A percentile compares a stretch with the other conserved stretches of the same genome.
phyloP scores from a whole-genome alignment of 1,140 invertebrate species.

The Dendroctonus valens region DNA sequence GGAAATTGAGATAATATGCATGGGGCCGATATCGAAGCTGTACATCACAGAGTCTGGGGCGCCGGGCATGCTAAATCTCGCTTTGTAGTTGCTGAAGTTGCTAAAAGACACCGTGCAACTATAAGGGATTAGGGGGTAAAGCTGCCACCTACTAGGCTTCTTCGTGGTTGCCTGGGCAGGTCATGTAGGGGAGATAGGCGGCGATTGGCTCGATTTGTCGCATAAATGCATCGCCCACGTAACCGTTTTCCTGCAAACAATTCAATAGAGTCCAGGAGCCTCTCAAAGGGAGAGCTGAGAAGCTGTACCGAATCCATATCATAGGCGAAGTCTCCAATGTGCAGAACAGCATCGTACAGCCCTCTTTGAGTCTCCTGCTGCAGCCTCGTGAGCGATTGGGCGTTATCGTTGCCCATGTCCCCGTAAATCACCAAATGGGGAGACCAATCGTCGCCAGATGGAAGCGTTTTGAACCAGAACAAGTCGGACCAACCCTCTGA shows the following conservation, averaged over 20 bases:
- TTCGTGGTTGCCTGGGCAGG: constrained; percentile 89
- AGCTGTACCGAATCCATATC: constrained; percentile 77
- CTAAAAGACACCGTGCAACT: constrained; percentile 57
- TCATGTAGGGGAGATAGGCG: constrained; percentile 89
- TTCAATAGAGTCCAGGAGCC: neutral
- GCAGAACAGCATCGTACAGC: constrained; percentile 85
- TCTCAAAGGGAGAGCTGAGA: neutral
- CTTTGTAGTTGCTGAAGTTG: constrained; percentile 84
- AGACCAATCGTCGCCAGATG: constrained; percentile 66
- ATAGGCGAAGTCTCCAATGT: constrained; percentile 96
- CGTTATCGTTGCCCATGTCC: constrained; percentile 90
- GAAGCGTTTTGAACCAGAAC: constrained; percentile 73
- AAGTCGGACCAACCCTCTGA: constrained; percentile 73
- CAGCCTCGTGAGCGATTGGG: constrained; percentile 73
- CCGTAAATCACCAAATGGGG: constrained; percentile 84
- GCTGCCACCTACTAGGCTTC: constrained; percentile 67
- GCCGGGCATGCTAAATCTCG: constrained; percentile 87
- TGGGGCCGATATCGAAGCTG: constrained; percentile 88
- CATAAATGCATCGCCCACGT: constrained; percentile 89
- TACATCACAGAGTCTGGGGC: constrained; percentile 75
- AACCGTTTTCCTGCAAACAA: constrained; percentile 61
- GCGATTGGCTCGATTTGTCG: constrained; percentile 83
- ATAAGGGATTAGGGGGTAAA: neutral
- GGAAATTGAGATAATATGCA: constrained; percentile 88
- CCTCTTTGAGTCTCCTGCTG: constrained; percentile 77